These are phyloP conservation scores for Macrochelys suwanniensis DNA, from an alignment of 2,797 vertebrate species.

Conservation along the genomic window DNA sequence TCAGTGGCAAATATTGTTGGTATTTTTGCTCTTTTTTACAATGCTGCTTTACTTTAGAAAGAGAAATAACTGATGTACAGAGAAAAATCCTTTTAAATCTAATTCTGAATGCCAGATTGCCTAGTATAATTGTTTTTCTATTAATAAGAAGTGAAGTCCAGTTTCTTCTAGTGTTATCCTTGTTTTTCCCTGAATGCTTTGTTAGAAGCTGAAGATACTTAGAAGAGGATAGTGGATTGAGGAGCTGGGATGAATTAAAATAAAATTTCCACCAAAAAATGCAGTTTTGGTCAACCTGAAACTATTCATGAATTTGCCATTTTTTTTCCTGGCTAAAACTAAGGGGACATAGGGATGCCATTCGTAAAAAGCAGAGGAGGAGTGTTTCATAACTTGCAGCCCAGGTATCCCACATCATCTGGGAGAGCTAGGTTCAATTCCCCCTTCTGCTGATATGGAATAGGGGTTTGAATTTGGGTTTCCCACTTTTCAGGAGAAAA, in stretches of 20 bases:
- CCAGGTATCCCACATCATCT: not conserved
- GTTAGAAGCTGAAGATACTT: constrained; percentile 70
- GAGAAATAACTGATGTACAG: constrained; percentile 47
- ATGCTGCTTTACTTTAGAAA: constrained; percentile 1
- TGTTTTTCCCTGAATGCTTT: constrained; percentile 68
- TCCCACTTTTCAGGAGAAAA: not conserved
- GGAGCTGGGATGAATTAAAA: not conserved
- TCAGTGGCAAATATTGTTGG: constrained; percentile 27
- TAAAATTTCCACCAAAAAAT: not conserved
- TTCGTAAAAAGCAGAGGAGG: not conserved
- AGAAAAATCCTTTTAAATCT: constrained; percentile 42
- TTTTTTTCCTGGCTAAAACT: not conserved
- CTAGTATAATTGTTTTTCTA: constrained; percentile 59
- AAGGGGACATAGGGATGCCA: not conserved
- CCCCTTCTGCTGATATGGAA: not conserved
- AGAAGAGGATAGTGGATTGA: constrained; percentile 68
- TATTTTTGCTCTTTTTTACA: constrained; percentile 39
- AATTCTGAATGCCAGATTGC: constrained; percentile 55
- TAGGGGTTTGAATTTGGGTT: not conserved
- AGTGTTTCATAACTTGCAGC: not conserved
- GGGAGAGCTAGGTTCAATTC: not conserved
- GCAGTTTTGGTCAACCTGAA: not conserved
- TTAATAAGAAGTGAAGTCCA: constrained; percentile 53
- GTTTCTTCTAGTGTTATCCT: constrained; percentile 56
- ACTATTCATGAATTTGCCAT: not conserved